Percentiles rank a stretch among this genome's conserved stretches.
These are phyloP conservation scores for Gymnoscelis rufifasciata DNA, from an alignment of 2,888 invertebrate species.

Conservation along the genomic window DNA sequence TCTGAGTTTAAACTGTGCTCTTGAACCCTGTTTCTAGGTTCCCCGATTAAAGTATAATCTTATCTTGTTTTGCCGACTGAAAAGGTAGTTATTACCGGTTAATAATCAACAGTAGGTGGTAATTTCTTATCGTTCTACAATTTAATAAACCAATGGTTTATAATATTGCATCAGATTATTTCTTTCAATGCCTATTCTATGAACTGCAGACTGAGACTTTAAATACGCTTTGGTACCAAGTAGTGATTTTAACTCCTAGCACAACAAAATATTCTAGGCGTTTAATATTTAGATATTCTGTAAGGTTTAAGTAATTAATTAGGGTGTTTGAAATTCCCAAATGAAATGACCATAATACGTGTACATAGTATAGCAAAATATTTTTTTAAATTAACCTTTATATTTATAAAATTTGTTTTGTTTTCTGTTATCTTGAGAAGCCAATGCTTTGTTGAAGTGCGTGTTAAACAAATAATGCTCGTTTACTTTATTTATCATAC, in stretches of 20 bases:
- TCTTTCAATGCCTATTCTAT: not conserved
- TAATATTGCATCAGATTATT: conserved; percentile 1
- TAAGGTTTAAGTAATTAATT: not conserved
- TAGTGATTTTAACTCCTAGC: too few species aligned
- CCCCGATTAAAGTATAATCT: conserved; percentile 3
- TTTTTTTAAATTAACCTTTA: too few species aligned
- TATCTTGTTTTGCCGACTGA: conserved; percentile 1
- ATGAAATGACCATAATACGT: too few species aligned
- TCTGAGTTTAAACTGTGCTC: conserved; percentile 17
- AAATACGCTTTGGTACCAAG: too few species aligned
- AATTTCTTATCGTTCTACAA: too few species aligned
- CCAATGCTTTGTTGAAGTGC: not conserved
- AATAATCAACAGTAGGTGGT: not conserved
- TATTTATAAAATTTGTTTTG: not conserved
- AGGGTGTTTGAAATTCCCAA: not conserved
- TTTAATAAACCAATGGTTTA: not conserved
- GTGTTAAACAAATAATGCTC: not conserved
- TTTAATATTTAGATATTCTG: too few species aligned
- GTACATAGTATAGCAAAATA: too few species aligned
- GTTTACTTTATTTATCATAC: not conserved
- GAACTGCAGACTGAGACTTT: not conserved
- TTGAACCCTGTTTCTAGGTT: conserved; percentile 29
- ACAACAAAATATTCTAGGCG: too few species aligned
- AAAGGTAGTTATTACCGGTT: conserved; percentile 1
- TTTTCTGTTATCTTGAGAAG: conserved; percentile 1